Evolutionary conservation across 2,888 invertebrate species (phyloP).

Genomic region (Pasiphila rectangulata): DNA sequence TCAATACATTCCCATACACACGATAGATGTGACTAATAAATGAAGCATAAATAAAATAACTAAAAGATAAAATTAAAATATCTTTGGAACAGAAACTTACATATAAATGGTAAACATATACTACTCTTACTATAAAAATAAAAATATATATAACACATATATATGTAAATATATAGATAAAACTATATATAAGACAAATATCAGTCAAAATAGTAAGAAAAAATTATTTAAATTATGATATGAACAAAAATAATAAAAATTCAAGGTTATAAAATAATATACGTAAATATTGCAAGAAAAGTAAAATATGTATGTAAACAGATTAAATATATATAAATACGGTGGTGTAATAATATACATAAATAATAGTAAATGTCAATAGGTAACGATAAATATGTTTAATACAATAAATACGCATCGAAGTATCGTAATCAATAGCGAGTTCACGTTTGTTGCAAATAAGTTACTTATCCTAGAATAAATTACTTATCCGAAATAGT

Average conservation of each 20-base stretch:
- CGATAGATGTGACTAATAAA: slow-evolving; percentile 40
- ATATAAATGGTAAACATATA: slow-evolving; percentile 42
- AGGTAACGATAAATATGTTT: neutral
- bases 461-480: slow-evolving; percentile 45
- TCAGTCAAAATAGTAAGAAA: neutral
- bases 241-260: neutral
- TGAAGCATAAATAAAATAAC: slow-evolving; percentile 43
- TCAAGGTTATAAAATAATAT: neutral
- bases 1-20: slow-evolving; percentile 53
- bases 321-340: slow-evolving; percentile 32
- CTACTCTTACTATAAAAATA: slow-evolving; percentile 21
- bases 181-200: too few relatives aligned
- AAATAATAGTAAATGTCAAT: neutral
- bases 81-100: slow-evolving; percentile 67
- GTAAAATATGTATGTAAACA: neutral
- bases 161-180: neutral
- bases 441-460: slow-evolving; percentile 36
- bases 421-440: slow-evolving; percentile 30
- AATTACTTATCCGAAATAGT: slow-evolving; percentile 43
- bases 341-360: neutral
- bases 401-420: slow-evolving; percentile 5
- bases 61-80: slow-evolving; percentile 51
- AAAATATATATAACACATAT: neutral
- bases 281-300: slow-evolving; percentile 4
- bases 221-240: neutral